A percentile compares a stretch with the other conserved stretches of the same genome.
phyloP scores from a whole-genome alignment of 2,888 invertebrate species.

The Holacanthella duospinosa region DNA sequence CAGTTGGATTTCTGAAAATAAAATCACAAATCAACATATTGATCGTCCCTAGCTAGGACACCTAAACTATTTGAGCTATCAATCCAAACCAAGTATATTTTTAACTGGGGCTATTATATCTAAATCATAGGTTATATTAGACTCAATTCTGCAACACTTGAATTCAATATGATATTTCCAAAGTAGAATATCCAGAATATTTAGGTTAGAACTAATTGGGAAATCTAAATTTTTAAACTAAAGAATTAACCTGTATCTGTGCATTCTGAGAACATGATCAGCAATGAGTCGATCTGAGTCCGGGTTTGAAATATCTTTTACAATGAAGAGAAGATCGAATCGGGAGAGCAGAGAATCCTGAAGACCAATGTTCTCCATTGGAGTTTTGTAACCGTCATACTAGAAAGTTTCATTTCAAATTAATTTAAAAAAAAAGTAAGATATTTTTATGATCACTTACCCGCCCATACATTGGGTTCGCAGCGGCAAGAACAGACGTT shows the following conservation, averaged over 20 bases:
- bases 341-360: constrained; percentile 95
- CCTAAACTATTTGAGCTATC: too few species aligned
- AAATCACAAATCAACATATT: constrained; percentile 4
- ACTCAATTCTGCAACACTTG: too few species aligned
- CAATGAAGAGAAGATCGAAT: constrained; percentile 95
- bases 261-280: constrained; percentile 95
- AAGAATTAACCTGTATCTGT: constrained; percentile 63
- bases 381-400: constrained; percentile 98
- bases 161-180: too few species aligned
- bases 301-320: constrained; percentile 84
- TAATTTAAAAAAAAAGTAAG: not conserved
- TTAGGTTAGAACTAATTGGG: not conserved
- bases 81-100: too few species aligned
- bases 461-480: constrained; percentile 95
- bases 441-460: constrained; percentile 44
- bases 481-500: constrained; percentile 96
- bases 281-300: constrained; percentile 84
- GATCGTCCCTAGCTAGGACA: too few species aligned
- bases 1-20: constrained; percentile 61
- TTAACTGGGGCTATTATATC: not conserved
- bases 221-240: not conserved
- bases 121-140: too few species aligned
- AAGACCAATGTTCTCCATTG: constrained; percentile 98
- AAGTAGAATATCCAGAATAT: too few species aligned
- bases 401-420: constrained; percentile 44